Evolutionary conservation across 2,888 invertebrate species (phyloP).

Genomic region (Patella caerulea): DNA sequence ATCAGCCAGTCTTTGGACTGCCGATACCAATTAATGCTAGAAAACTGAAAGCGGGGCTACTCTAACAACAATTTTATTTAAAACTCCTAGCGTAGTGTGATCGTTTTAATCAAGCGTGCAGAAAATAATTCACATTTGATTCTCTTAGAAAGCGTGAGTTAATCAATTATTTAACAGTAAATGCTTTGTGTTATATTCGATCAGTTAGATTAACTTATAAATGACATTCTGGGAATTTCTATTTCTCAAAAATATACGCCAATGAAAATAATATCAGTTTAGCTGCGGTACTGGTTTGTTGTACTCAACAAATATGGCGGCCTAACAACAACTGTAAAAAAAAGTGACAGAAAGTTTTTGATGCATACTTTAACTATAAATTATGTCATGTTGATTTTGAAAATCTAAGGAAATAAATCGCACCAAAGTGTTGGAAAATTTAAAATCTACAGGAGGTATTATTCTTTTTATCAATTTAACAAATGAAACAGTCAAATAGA

Average conservation of each 20-base stretch:
- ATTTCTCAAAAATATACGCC: no score
- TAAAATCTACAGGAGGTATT: background rate
- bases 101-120: no score
- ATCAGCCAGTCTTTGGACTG: background rate
- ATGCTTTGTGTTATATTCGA: no score
- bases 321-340: constrained; percentile 52
- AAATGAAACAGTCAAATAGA: background rate
- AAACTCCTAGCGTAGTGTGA: no score
- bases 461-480: background rate
- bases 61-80: no score
- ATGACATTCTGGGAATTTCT: no score
- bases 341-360: background rate
- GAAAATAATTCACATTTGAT: no score
- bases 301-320: constrained; percentile 53
- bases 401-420: constrained; percentile 5
- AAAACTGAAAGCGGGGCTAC: background rate
- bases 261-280: background rate
- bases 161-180: no score
- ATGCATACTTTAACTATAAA: background rate
- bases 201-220: no score
- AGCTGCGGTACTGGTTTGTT: constrained; percentile 29
- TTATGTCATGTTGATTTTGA: background rate
- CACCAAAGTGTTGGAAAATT: no score
- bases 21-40: background rate
- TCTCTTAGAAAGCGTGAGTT: no score